These are phyloP conservation scores for Orientallactaga sibirica DNA, from an alignment of 2,797 vertebrate species.

Conservation along the genomic window DNA sequence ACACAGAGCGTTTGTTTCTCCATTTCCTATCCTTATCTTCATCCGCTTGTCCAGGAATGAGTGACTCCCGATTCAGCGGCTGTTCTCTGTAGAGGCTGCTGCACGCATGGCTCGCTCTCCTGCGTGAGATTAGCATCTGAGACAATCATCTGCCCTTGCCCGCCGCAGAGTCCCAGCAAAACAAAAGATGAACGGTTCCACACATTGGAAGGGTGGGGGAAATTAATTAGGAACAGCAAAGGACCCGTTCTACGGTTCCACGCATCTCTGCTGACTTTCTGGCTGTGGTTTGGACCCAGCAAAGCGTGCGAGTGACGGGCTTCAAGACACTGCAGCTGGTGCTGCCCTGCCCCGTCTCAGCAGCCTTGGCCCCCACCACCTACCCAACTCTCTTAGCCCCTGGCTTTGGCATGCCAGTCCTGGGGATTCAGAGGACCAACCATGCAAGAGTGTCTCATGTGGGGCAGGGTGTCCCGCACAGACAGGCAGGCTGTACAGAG, in stretches of 20 bases:
- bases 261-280: not conserved
- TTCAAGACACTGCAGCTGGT: accelerated
- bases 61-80: not conserved
- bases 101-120: not conserved
- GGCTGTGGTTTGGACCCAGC: accelerated
- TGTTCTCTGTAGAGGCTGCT: not conserved
- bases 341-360: not conserved
- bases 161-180: slow-evolving; percentile 74
- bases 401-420: accelerated
- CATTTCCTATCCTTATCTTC: not conserved
- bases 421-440: not conserved
- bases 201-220: slow-evolving; percentile 55
- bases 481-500: not conserved
- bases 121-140: slow-evolving; percentile 82
- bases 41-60: not conserved
- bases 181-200: slow-evolving; percentile 82
- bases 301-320: not conserved
- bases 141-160: slow-evolving; percentile 77
- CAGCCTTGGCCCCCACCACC: not conserved
- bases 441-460: not conserved
- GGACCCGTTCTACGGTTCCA: slow-evolving; percentile 39
- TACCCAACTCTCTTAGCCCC: not conserved
- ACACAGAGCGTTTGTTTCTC: not conserved
- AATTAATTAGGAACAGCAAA: slow-evolving; percentile 77
- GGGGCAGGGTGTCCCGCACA: accelerated